A percentile compares a stretch with the other conserved stretches of the same genome.
Evolutionary conservation across 92 coral and sea anemone species (phyloP).

Genomic region (Umimayanthus chanpuru): DNA sequence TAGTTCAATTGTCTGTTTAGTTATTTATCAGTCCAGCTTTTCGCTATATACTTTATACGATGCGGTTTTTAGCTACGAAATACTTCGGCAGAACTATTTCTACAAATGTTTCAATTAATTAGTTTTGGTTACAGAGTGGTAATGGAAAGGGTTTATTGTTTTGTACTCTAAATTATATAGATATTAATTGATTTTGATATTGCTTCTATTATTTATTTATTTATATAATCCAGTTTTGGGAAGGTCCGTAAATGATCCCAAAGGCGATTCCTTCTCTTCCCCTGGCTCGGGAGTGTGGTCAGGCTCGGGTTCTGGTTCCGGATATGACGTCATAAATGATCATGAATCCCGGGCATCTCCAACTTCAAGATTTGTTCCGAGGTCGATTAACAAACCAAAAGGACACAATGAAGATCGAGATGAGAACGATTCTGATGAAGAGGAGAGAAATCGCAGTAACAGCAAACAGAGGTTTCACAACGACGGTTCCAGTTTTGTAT

Average conservation of each 20-base stretch:
- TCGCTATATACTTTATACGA: too few relatives aligned
- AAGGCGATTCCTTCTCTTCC: background rate
- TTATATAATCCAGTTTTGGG: background rate
- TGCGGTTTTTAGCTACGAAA: too few relatives aligned
- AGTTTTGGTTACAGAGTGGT: too few relatives aligned
- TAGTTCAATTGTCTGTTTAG: too few relatives aligned
- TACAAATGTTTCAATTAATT: too few relatives aligned
- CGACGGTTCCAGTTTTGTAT: background rate
- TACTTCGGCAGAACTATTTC: background rate
- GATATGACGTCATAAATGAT: background rate
- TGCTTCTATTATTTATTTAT: background rate
- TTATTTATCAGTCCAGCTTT: too few relatives aligned
- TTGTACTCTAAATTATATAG: background rate
- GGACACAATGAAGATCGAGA: background rate
- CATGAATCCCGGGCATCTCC: background rate
- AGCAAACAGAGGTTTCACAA: background rate
- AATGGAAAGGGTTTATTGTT: background rate
- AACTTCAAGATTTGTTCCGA: background rate
- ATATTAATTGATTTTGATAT: too few relatives aligned
- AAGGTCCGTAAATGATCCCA: background rate
- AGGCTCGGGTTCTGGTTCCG: slow-evolving; percentile 8
- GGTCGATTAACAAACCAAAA: background rate
- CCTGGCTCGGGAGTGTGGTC: slow-evolving; percentile 1
- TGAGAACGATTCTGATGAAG: background rate
- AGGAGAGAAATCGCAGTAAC: background rate